Conservation (phyloP, 2,888 invertebrate genomes). For the Lobophora halterata region DNA sequence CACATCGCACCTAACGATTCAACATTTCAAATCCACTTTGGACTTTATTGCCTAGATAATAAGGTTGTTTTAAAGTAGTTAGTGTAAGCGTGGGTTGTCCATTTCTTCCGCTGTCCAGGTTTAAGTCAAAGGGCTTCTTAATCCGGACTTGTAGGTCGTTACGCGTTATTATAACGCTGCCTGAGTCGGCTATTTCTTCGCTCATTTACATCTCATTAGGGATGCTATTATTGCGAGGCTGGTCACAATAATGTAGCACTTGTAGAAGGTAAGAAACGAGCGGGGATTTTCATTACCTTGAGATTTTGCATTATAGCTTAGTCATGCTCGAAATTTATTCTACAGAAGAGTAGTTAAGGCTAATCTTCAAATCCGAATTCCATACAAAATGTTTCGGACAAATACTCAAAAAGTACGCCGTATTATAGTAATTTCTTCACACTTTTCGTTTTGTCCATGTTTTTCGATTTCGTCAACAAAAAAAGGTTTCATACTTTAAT, state of each 20-base stretch:
- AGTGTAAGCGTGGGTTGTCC: slow-evolving; percentile 45
- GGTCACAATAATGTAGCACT: slow-evolving; percentile 45
- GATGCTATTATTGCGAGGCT: slow-evolving; percentile 71
- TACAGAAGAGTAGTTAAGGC: too few relatives aligned
- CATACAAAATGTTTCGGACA: too few relatives aligned
- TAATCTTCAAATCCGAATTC: too few relatives aligned
- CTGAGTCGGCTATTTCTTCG: slow-evolving; percentile 73
- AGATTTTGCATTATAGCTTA: too few relatives aligned
- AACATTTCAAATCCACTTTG: slow-evolving; percentile 31
- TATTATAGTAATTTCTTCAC: too few relatives aligned
- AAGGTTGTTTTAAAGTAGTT: slow-evolving; percentile 38
- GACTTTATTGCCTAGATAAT: slow-evolving; percentile 36
- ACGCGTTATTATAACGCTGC: slow-evolving; percentile 80
- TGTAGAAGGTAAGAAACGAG: too few relatives aligned
- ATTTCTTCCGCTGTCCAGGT: slow-evolving; percentile 62
- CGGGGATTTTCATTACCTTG: too few relatives aligned
- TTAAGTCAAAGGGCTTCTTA: slow-evolving; percentile 81
- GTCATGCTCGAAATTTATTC: too few relatives aligned
- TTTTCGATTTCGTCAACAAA: too few relatives aligned
- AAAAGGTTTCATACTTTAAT: too few relatives aligned
- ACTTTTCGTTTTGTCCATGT: too few relatives aligned
- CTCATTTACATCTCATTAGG: slow-evolving; percentile 82
- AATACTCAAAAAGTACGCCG: too few relatives aligned
- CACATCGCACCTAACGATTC: slow-evolving; percentile 62
- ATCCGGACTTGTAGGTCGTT: slow-evolving; percentile 81